Base-by-base conservation (phyloP, 2,888 invertebrate species). In the Machimus rusticus region DNA sequence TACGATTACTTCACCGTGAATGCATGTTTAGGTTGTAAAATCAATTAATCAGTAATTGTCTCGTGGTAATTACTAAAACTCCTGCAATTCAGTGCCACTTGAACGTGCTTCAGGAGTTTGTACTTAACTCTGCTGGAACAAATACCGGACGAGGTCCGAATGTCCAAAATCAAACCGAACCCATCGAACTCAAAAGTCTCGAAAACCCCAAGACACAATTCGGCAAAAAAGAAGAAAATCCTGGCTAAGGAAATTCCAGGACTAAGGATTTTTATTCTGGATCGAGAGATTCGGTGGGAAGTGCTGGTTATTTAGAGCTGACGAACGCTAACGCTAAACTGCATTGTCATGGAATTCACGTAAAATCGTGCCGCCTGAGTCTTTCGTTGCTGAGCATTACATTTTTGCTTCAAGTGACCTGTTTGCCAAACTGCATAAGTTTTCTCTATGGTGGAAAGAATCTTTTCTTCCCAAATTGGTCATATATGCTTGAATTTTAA, bases 31-130 rank as follows among this genome's bases (percentile, higher is more conserved):
- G 55, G 77, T 86, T 86, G 89, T 87, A 89, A 89, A 90, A 90
- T 89, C 89, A 90, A 90, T 90, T 90, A 89, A 89, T 89, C 87
- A 88, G 88, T 89, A 89, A 90, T 90, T 89, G 89, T 89, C 88
- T 88, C 89, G 89, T 76, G 89, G 89, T 89, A 90, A 89, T 89
- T 89, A 88, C 88, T 88, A 34, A 88, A 87, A 79, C 79, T 86
- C 78, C 43, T 86, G 86, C 76, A 78, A 51, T 51, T 51, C 51
- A 55, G 39, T 23, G 28, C 12, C 28, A 74, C 66, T 39, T 19
- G 46, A 77, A 86, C 76, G 57, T 78, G 86, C 57, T 86, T 31
- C 34, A 78, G 23, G 23, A 66, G 66, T 39, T 84, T 84, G 86
- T 55, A 81, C 77, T 78, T 78, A 23, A 37, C 37, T 74, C 37